Conservation (phyloP, 2,888 invertebrate genomes). For the Bibio marci region DNA sequence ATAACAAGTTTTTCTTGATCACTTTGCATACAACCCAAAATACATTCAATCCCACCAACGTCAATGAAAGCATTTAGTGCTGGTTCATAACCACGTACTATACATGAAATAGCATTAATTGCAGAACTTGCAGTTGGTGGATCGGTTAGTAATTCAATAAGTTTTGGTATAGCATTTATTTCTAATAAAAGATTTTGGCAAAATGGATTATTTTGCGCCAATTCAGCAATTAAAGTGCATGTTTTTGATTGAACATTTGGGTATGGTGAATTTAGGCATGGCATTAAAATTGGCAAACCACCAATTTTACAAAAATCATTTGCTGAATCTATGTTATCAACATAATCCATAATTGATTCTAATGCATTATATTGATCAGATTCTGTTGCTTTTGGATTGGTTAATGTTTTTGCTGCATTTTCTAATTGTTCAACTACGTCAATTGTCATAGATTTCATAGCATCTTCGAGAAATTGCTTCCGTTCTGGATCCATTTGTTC, state of each 20-base stretch:
- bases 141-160: constrained; percentile 42
- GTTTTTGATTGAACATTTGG: constrained; percentile 42
- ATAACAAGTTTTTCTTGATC: constrained; percentile 40
- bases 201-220: constrained; percentile 73
- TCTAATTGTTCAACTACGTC: constrained; percentile 50
- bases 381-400: constrained; percentile 31
- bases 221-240: constrained; percentile 53
- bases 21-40: constrained; percentile 37
- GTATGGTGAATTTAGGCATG: constrained; percentile 45
- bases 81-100: constrained; percentile 42
- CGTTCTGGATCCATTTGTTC: constrained; percentile 50
- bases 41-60: constrained; percentile 45
- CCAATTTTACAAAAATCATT: constrained; percentile 76
- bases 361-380: constrained; percentile 44
- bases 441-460: constrained; percentile 49
- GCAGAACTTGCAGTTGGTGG: constrained; percentile 39
- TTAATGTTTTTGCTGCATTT: constrained; percentile 40
- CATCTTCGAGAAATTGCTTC: constrained; percentile 32
- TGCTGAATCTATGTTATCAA: constrained; percentile 63
- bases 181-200: constrained; percentile 59
- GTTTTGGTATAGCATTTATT: constrained; percentile 40
- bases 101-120: constrained; percentile 64
- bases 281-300: constrained; percentile 54
- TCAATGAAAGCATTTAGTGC: constrained; percentile 42
- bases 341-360: constrained; percentile 46